Conservation (phyloP, 2,113 vertebrate species). For the Ellobius talpinus region DNA sequence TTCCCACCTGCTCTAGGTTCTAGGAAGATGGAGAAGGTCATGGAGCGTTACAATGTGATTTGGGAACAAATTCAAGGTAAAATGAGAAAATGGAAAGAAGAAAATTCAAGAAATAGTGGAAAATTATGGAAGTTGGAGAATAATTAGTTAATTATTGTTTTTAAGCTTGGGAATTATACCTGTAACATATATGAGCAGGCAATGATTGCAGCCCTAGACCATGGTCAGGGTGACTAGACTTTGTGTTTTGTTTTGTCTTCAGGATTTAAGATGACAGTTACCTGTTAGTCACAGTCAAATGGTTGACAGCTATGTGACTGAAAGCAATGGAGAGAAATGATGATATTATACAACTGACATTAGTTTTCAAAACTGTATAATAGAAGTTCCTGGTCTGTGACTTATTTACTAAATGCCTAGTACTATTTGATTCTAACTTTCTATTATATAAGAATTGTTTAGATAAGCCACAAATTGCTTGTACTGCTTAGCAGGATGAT, state of each 20-base stretch:
- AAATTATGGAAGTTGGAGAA: constrained; percentile 97
- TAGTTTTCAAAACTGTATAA: constrained; percentile 70
- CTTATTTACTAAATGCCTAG: constrained; percentile 77
- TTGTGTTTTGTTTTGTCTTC: constrained; percentile 92
- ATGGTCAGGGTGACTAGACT: constrained; percentile 96
- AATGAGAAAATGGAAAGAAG: constrained; percentile 97
- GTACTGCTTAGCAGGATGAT: constrained; percentile 80
- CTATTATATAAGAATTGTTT: constrained; percentile 80
- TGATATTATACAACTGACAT: not conserved
- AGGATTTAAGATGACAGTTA: constrained; percentile 97
- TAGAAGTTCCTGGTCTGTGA: constrained; percentile 75
- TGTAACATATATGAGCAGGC: constrained; percentile 99
- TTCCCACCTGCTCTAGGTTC: not conserved
- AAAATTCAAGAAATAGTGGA: constrained; percentile 97
- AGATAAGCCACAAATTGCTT: constrained; percentile 80
- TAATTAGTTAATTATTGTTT: constrained; percentile 94
- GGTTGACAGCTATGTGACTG: constrained; percentile 97
- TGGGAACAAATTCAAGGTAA: constrained; percentile 97
- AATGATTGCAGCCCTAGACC: constrained; percentile 97
- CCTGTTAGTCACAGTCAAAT: constrained; percentile 98
- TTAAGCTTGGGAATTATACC: constrained; percentile 97
- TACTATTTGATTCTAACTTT: constrained; percentile 84
- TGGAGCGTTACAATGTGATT: constrained; percentile 60
- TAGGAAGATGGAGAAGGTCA: not conserved
- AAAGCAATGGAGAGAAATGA: constrained; percentile 98